Conservation (phyloP, 2,797 vertebrate species). For the Gallirallus australis region DNA sequence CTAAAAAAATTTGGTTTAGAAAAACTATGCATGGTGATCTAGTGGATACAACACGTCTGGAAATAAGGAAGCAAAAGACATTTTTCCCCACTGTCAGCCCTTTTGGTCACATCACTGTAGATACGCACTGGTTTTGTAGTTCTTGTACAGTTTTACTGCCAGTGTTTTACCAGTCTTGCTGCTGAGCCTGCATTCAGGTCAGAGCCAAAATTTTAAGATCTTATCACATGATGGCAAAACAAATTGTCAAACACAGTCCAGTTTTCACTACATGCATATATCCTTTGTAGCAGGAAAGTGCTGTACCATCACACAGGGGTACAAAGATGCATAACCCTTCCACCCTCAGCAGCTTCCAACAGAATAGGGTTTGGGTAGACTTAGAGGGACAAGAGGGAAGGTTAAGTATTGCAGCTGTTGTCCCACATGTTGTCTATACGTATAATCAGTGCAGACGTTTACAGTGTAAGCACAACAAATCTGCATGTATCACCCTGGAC, state of each 20-base stretch:
- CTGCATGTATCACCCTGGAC: not conserved
- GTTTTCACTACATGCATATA: not conserved
- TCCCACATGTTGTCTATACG: rapidly evolving
- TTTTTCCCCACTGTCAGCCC: not conserved
- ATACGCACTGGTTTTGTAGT: not conserved
- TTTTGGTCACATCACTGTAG: not conserved
- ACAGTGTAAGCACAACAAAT: not conserved
- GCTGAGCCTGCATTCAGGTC: not conserved
- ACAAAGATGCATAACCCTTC: not conserved
- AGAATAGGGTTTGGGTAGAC: not conserved
- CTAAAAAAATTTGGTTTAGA: not conserved
- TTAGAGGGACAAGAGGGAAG: not conserved
- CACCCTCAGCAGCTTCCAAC: not conserved
- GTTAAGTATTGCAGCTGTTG: not conserved
- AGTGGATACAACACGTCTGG: not conserved
- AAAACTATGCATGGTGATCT: not conserved
- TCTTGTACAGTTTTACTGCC: not conserved
- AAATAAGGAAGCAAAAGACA: not conserved
- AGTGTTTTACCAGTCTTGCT: not conserved
- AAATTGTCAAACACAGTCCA: not conserved
- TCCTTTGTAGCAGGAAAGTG: not conserved
- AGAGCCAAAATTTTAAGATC: not conserved
- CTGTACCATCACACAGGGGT: not conserved
- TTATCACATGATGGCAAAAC: not conserved
- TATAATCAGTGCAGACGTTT: not conserved